phyloP scores from a whole-genome alignment of 30 jellyfish, hydroid and myxozoan species.

The Chrysaora quinquecirrha region DNA sequence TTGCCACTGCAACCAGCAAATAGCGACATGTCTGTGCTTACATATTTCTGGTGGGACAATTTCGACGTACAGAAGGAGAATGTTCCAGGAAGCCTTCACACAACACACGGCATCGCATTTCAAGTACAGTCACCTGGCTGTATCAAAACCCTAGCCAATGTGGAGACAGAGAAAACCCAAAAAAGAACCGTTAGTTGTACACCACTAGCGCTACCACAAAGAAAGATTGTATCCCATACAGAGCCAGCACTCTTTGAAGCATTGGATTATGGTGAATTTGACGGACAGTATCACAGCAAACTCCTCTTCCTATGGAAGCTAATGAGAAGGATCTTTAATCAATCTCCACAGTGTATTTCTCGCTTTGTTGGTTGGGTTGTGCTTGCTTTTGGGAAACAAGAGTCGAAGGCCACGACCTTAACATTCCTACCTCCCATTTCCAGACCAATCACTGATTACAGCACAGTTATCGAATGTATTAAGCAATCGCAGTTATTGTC shows the following conservation, averaged over 20 bases:
- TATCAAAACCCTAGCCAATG: conserved; percentile 11
- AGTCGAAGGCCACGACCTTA: not conserved
- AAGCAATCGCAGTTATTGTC: conserved; percentile 17
- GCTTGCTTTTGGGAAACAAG: not conserved
- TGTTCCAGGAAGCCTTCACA: conserved; percentile 39
- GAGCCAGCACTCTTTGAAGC: not conserved
- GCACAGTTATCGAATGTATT: too few species aligned
- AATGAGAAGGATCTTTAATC: conserved; percentile 14
- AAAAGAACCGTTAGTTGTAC: conserved; percentile 7
- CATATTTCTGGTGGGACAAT: conserved; percentile 56
- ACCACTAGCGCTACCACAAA: conserved; percentile 23
- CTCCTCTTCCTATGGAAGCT: conserved; percentile 22
- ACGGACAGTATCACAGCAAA: conserved; percentile 15
- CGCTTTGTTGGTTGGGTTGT: conserved; percentile 52
- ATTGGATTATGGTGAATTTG: not conserved
- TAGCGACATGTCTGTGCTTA: conserved; percentile 11
- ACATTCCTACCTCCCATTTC: too few species aligned
- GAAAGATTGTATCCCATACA: too few species aligned
- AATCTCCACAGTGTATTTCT: conserved; percentile 5
- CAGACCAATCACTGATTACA: conserved; percentile 9
- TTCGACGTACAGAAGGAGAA: conserved; percentile 13
- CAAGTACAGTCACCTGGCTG: too few species aligned
- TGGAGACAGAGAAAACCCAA: conserved; percentile 6
- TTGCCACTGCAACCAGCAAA: conserved; percentile 37
- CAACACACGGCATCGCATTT: conserved; percentile 25